A percentile compares a stretch with the other conserved stretches of the same genome.
phyloP scores from a whole-genome alignment of 2,113 vertebrate genomes.

The Triplophysa rosa region DNA sequence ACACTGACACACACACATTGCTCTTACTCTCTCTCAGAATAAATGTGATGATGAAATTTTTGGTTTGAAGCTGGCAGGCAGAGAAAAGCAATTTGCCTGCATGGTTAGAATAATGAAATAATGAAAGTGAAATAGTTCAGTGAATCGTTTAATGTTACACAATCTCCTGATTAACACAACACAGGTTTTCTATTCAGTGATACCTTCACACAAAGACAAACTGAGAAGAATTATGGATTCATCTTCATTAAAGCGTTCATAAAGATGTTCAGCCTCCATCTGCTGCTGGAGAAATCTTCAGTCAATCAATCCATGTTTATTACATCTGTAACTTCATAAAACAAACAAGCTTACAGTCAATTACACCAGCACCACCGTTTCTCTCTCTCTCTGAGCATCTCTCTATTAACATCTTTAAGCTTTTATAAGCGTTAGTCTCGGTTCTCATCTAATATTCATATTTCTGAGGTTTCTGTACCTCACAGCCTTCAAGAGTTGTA shows the following conservation, averaged over 20 bases:
- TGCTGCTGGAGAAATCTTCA: background rate
- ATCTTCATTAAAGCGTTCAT: conserved; percentile 66
- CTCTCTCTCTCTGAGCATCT: too few relatives aligned
- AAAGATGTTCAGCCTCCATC: conserved; percentile 59
- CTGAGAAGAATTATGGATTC: conserved; percentile 46
- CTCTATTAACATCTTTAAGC: too few relatives aligned
- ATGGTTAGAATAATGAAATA: conserved; percentile 46
- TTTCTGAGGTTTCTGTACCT: too few relatives aligned
- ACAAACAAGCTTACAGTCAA: background rate
- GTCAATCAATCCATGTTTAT: background rate
- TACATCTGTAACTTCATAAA: background rate
- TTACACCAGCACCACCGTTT: background rate
- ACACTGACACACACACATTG: background rate
- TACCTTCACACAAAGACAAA: conserved; percentile 59
- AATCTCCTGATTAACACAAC: conserved; percentile 66
- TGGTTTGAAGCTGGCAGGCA: conserved; percentile 33
- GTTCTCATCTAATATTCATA: too few relatives aligned
- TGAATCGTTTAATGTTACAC: conserved; percentile 57
- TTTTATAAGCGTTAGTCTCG: too few relatives aligned
- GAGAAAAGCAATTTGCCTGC: conserved; percentile 43
- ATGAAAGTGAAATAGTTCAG: conserved; percentile 58
- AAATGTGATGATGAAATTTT: conserved; percentile 22
- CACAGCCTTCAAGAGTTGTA: too few relatives aligned
- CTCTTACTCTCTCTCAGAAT: background rate
- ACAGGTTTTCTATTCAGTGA: conserved; percentile 60